Evolutionary conservation across 1,140 invertebrate genomes (phyloP).

Genomic region (Episyrphus balteatus): DNA sequence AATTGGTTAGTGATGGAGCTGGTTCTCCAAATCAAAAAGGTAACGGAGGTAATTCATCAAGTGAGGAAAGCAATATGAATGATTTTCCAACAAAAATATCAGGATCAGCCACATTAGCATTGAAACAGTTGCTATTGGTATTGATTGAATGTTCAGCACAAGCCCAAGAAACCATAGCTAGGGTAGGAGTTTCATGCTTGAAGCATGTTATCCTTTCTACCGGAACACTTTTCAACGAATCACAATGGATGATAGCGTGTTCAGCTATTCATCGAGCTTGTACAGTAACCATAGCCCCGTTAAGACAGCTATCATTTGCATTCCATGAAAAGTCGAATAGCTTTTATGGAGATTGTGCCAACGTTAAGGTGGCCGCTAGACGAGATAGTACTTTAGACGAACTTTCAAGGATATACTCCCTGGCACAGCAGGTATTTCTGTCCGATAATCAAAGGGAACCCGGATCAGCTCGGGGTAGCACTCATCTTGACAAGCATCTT

Average conservation of each 20-base stretch:
- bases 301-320: slow-evolving; percentile 74
- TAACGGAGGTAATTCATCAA: slow-evolving; percentile 12
- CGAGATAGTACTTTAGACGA: slow-evolving; percentile 72
- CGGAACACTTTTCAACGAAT: slow-evolving; percentile 63
- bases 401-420: slow-evolving; percentile 66
- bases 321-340: slow-evolving; percentile 83
- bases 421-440: slow-evolving; percentile 71
- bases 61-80: slow-evolving; percentile 29
- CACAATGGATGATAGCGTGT: slow-evolving; percentile 77
- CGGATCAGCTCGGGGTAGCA: slow-evolving; percentile 6
- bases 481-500: slow-evolving; percentile 28
- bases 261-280: slow-evolving; percentile 68
- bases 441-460: slow-evolving; percentile 41
- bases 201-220: slow-evolving; percentile 76
- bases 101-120: slow-evolving; percentile 57
- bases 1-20: slow-evolving; percentile 27
- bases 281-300: slow-evolving; percentile 67
- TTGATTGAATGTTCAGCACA: slow-evolving; percentile 84
- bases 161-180: slow-evolving; percentile 73
- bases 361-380: slow-evolving; percentile 84
- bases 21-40: slow-evolving; percentile 8
- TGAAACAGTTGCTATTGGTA: slow-evolving; percentile 78
- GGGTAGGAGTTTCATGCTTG: slow-evolving; percentile 85
- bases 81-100: slow-evolving; percentile 34
- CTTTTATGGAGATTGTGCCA: slow-evolving; percentile 84